Conservation (phyloP, 2,113 vertebrate genomes). For the Probosciger aterrimus region DNA sequence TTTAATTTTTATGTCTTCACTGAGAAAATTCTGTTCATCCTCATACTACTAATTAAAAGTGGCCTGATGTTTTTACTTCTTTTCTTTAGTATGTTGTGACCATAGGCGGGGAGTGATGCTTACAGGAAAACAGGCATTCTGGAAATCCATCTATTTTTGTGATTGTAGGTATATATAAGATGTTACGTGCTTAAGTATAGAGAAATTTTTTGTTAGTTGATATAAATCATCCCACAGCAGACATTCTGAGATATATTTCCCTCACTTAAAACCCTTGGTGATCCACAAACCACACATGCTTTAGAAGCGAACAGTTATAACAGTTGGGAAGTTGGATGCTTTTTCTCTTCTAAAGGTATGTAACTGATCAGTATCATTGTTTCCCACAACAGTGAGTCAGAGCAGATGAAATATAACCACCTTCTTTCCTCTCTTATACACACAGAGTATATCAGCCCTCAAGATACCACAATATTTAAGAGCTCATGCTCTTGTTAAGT, state of each 20-base stretch:
- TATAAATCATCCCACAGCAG: not conserved
- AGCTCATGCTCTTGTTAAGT: conserved; percentile 64
- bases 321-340: not conserved
- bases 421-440: not conserved
- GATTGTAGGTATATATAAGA: not conserved
- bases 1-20: not conserved
- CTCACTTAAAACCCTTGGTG: not conserved
- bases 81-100: not conserved
- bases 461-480: not conserved
- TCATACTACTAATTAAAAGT: not conserved
- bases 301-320: not conserved
- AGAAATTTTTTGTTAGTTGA: not conserved
- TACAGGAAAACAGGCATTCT: not conserved
- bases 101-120: not conserved
- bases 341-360: not conserved
- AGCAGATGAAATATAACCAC: conserved; percentile 9
- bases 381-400: not conserved
- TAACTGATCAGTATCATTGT: not conserved
- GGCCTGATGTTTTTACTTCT: not conserved
- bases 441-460: not conserved
- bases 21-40: not conserved
- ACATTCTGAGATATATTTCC: not conserved
- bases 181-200: not conserved
- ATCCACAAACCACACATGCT: not conserved
- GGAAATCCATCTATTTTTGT: not conserved